Evolutionary conservation across 2,888 invertebrate species (phyloP), one percentile per base, ranked within the genome.

Genomic region (Anoplius nigerrimus): DNA sequence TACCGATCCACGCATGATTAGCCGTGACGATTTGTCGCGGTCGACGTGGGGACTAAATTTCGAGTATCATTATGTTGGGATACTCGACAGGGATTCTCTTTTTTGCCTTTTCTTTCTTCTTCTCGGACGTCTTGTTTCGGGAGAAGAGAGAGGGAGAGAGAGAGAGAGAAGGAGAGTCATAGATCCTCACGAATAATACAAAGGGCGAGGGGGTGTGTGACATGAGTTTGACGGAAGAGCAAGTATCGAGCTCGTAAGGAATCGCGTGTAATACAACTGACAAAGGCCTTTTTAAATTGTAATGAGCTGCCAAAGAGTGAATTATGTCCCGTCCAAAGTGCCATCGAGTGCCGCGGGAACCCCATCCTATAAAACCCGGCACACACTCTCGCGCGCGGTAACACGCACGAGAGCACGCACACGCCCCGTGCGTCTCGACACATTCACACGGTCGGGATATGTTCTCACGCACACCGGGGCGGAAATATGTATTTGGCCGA

Each of bases 271-370:
- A 76, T 75, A 59, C 70, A 76, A 34, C 82, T 83, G 83, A 81
- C 82, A 84, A 83, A 82, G 84, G 82, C 81, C 87, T 86, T 88
- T 88, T 88, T 86, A 88, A 88, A 88, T 88, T 88, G 87, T 88
- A 88, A 88, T 88, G 88, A 88, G 86, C 87, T 88, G 88, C 86
- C 88, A 88, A 88, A 88, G 85, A 84, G 86, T 88, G 88, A 88
- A 86, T 88, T 88, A 88, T 88, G 87, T 83, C 77, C 84, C 83
- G 86, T 81, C 83, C 87, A 82, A 34, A 87, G 85, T 87, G 86
- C 84, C 86, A 85, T 86, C 85, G 84, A 75, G 82, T 83, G 81
- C 77, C 81, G 79, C 71, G 68, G 77, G 75, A 80, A 79, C 76
- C 77, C 74, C 77, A 75, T 83, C 76, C 72, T 75, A 75, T 79